Base-by-base conservation (phyloP, 2,797 vertebrate genomes). In the Helostoma temminkii region DNA sequence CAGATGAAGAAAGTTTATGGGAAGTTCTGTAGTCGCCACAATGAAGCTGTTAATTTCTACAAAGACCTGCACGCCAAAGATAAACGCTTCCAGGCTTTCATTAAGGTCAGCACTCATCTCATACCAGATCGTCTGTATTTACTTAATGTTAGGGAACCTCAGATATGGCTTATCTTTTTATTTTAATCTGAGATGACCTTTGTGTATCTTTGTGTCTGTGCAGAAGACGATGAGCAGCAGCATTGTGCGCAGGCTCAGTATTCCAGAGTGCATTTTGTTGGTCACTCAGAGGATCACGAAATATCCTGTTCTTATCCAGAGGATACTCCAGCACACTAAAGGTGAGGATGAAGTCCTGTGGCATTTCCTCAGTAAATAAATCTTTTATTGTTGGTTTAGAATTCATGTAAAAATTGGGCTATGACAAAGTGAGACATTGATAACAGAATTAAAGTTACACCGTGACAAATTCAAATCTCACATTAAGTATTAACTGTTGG, bases 241-340 rank as follows among this genome's bases (percentile, higher is more conserved):
- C 0, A 83, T 97, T 1, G 96, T 97, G 39, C 92, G 96, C 14
- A 92, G 97, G 15, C 93, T 97, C 36, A 94, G 96, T 57, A 96
- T 98, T 64, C 96, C 96, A 6, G 97, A 98, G 71, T 97, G 97
- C 69, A 96, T 98, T 52, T 77, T 97, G 78, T 84, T 98, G 74
- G 95, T 98, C 34, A 98, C 97, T 0, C 97, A 98, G 84, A 94
- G 97, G 63, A 97, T 98, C 85, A 98, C 97, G 58, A 98, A 98
- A 79, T 97, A 98, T 68, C 97, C 97, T 0, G 96, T 97, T 32
- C 87, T 98, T 32, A 91, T 98, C 32, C 96, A 97, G 60, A 94
- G 96, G 79, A 95, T 98, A 67, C 81, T 97, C 16, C 95, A 97
- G 42, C 95, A 96, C 89, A 97, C 96, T 48, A 96, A 95, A 93